Evolutionary conservation across 2,888 invertebrate species (phyloP).

Genomic region (Sinohyriopsis cumingii): DNA sequence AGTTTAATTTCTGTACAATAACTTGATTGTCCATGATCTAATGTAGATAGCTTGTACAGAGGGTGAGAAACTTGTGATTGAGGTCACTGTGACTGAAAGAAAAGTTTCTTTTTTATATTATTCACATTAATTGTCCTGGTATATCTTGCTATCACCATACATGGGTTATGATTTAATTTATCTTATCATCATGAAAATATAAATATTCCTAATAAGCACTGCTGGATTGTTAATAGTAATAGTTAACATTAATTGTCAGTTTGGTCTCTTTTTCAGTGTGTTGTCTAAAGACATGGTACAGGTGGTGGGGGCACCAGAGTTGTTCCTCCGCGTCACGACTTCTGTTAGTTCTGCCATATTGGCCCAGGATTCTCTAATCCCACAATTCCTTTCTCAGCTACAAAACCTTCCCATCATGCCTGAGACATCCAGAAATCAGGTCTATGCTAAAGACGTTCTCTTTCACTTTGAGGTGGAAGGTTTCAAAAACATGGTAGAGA

Average conservation of each 20-base stretch:
- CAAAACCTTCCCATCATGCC: constrained; percentile 52
- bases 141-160: too few species aligned
- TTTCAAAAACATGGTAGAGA: constrained; percentile 44
- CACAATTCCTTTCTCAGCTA: constrained; percentile 40
- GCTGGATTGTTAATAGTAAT: too few species aligned
- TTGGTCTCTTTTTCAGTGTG: constrained; percentile 40
- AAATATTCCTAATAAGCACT: too few species aligned
- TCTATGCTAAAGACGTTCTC: constrained; percentile 63
- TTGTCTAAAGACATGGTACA: constrained; percentile 56
- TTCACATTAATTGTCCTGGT: too few species aligned
- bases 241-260: background rate
- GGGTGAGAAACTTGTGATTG: too few species aligned
- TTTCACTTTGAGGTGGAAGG: constrained; percentile 57
- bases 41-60: too few species aligned
- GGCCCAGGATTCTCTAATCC: constrained; percentile 39
- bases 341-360: constrained; percentile 29
- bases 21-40: too few species aligned
- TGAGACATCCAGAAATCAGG: constrained; percentile 53
- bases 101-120: too few species aligned
- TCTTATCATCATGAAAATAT: too few species aligned
- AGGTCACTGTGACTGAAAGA: too few species aligned
- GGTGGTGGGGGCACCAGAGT: constrained; percentile 60
- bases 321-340: constrained; percentile 47
- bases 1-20: too few species aligned
- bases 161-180: too few species aligned